Base-by-base conservation (phyloP, 2,113 vertebrate species). In the Mola mola region DNA sequence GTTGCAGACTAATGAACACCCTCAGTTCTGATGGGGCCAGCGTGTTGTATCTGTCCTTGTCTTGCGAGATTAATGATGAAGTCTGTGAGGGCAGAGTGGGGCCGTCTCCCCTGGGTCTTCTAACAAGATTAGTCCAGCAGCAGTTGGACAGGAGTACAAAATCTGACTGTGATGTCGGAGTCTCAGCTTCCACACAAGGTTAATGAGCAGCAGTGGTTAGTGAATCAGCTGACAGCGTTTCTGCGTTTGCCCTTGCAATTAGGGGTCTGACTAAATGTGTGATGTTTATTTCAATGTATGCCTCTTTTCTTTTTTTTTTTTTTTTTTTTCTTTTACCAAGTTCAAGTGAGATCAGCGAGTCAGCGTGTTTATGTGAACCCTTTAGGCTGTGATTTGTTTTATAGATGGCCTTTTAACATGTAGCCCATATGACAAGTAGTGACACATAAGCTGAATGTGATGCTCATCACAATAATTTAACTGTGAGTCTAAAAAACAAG, bases 221-320 rank as follows among this genome's bases (percentile, higher is more conserved):
- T 77, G 75, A 84, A 57, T 79, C 38, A 68, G 38, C 16, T 87
- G 88, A 86, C 83, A 79, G 71, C 47, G 48, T 34, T 49, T 66
- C 43, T 15, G 38, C 42, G 21, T 74, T 62, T 70, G 34, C 48
- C 55, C 47, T 49, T 64, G 59, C 31, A 38, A 63, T 71, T 67
- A 61, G 22, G 25, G 19, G 8, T 50, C 48, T 66, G 51, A n/a
- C 36, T 57, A 64, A 66, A 64, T 29, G 34, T 79, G 58, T 69
- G 37, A 41, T 34, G 20, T 57, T 5, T 42, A 2, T 5, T 43
- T 43, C 5, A 3, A 7, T 7, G 20, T 21, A 9, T 20, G 4
- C 1, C 21, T 43, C 9, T 21, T 44, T 24, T 46, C 4, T 15
- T 46, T 46, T 3, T 9, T 43, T 10, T 5, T 22, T 22, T 13